Evolutionary conservation across 2,113 vertebrate species (phyloP).

Genomic region (Eubucco bourcierii): DNA sequence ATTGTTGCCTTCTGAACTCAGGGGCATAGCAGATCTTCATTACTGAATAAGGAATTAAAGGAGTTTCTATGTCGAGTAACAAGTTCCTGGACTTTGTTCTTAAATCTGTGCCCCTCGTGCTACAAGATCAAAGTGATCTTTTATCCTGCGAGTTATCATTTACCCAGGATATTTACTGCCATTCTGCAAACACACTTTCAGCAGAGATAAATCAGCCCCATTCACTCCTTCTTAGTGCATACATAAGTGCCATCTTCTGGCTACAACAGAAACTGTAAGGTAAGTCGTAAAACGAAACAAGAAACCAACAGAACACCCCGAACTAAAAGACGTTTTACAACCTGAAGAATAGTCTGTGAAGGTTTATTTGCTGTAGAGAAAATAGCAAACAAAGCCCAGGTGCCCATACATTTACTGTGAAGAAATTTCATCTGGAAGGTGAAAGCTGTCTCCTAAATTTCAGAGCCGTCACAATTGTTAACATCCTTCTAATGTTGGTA

Average conservation of each 20-base stretch:
- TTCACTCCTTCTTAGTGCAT: not conserved
- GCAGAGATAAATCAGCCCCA: not conserved
- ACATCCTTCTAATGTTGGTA: not conserved
- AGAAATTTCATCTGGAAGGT: not conserved
- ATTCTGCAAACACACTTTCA: not conserved
- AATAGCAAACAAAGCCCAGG: not conserved
- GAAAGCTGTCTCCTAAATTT: not conserved
- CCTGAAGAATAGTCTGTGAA: not conserved
- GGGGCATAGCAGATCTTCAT: not conserved
- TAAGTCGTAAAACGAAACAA: not conserved
- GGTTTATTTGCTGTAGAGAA: not conserved
- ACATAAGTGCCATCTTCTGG: constrained; percentile 56
- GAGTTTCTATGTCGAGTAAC: not conserved
- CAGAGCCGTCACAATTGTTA: not conserved
- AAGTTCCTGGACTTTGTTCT: constrained; percentile 52
- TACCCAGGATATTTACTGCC: not conserved
- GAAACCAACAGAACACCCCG: no score
- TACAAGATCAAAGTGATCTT: not conserved
- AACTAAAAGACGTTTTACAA: not conserved
- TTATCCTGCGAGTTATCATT: not conserved
- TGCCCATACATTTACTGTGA: not conserved
- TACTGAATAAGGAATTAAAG: not conserved
- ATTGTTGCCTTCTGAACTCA: not conserved
- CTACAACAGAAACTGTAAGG: not conserved
- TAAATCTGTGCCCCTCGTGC: not conserved